Percentiles rank a stretch among this genome's conserved stretches.
These are phyloP conservation scores for Lucifuga dentata DNA, from an alignment of 2,113 vertebrate genomes.

Conservation along the genomic window DNA sequence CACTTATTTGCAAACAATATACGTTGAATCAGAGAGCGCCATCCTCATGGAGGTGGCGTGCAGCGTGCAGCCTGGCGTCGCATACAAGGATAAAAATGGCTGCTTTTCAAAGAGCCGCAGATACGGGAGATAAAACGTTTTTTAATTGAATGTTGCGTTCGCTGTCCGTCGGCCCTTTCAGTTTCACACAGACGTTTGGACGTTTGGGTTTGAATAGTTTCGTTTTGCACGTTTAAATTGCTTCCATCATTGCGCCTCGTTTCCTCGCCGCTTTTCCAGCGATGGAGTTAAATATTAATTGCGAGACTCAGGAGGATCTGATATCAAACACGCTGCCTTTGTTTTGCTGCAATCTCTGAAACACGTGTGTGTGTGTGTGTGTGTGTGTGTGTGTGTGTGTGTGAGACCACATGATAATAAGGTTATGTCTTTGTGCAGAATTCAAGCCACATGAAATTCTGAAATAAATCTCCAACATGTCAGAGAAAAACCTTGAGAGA, in stretches of 20 bases:
- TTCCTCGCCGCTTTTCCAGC: constrained; percentile 52
- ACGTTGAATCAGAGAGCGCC: constrained; percentile 53
- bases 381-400: constrained; percentile 33
- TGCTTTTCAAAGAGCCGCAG: constrained; percentile 61
- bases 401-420: constrained; percentile 39
- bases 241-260: constrained; percentile 71
- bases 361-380: not conserved
- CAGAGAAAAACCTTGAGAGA: too few species aligned
- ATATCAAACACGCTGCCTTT: constrained; percentile 76
- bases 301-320: constrained; percentile 67
- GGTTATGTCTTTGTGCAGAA: constrained; percentile 40
- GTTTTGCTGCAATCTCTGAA: constrained; percentile 56
- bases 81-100: constrained; percentile 44
- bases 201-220: constrained; percentile 66
- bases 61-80: constrained; percentile 21
- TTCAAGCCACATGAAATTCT: constrained; percentile 29
- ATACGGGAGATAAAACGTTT: constrained; percentile 57
- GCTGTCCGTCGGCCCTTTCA: constrained; percentile 52
- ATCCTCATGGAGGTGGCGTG: too few species aligned
- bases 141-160: constrained; percentile 68
- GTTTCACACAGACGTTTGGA: constrained; percentile 63
- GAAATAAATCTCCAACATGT: constrained; percentile 19
- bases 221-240: constrained; percentile 76
- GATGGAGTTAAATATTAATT: constrained; percentile 84
- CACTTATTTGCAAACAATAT: constrained; percentile 69